Evolutionary conservation across 2,113 vertebrate genomes (phyloP), one percentile per base, ranked within the genome.

Genomic region (Pterocles burchelli): DNA sequence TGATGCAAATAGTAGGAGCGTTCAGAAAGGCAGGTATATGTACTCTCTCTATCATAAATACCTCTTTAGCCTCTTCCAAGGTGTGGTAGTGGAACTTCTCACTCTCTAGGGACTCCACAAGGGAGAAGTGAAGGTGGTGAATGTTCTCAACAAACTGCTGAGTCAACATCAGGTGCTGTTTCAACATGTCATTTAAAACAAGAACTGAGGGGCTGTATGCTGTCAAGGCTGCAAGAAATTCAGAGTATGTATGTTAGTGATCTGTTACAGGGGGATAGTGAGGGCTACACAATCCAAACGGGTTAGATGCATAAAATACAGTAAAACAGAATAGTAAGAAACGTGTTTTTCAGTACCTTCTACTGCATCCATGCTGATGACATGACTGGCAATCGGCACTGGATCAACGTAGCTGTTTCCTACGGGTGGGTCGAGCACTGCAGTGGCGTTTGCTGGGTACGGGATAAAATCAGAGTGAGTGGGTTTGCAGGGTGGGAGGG

Each of bases 31-130:
- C 67, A 12, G 1, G 15, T 0, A 7, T 0, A 0, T 18, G 58
- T 9, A 1, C 5, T 34, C 18, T 41, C 2, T 17, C 17, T 45
- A 3, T 34, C 25, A 8, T 0, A 25, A 75, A 93, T 97, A 99
- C 99, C 98, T 99, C 97, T 66, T 98, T 98, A 54, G 98, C 96
- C 48, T 99, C 98, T 89, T 99, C 98, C 96, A 99, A 97, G 3
- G 97, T 99, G 22, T 98, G 99, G 97, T 99, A 99, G 90, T 96
- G 98, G 97, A 99, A 99, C 17, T 95, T 49, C 19, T 99, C 98
- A 0, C 63, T 83, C 9, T 98, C 99, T 24, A 99, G 79, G 2
- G 98, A 98, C 72, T 84, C 96, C 84, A 99, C 86, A 0, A 98
- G 87, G 22, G 98, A 96, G 3, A 49, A 10, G 74, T 99, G 98